phyloP scores from a whole-genome alignment of 2,888 invertebrate genomes.

The Buathra laborator region DNA sequence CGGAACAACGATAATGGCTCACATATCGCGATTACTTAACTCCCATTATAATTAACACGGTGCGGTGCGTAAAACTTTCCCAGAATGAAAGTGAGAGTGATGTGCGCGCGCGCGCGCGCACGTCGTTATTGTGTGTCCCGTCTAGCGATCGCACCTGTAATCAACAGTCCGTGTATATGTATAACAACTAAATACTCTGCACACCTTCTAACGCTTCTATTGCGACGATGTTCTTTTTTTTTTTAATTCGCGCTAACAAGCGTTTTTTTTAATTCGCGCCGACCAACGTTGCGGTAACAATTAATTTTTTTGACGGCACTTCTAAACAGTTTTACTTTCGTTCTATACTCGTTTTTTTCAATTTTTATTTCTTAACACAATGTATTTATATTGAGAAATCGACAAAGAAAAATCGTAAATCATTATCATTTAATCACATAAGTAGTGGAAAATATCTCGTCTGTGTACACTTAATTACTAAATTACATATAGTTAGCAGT shows the following conservation, averaged over 20 bases:
- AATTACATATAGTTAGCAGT: not conserved
- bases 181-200: constrained; percentile 22
- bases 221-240: constrained; percentile 50
- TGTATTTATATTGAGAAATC: constrained; percentile 1
- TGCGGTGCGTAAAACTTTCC: constrained; percentile 83
- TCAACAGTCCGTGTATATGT: constrained; percentile 58
- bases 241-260: not conserved
- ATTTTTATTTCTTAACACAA: not conserved
- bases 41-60: constrained; percentile 84
- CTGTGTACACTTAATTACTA: not conserved
- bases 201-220: constrained; percentile 36
- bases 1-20: constrained; percentile 73
- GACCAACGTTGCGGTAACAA: constrained; percentile 39
- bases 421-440: not conserved
- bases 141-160: constrained; percentile 57
- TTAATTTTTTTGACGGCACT: constrained; percentile 55
- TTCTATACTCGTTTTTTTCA: not conserved
- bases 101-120: constrained; percentile 64
- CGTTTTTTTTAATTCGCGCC: constrained; percentile 15
- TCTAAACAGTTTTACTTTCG: constrained; percentile 22
- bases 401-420: not conserved
- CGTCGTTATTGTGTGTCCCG: constrained; percentile 45
- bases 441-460: not conserved
- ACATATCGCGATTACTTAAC: constrained; percentile 81
- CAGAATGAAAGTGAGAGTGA: constrained; percentile 84